Base-by-base conservation (phyloP, 2,888 invertebrate species). In the Morpho deidamia region DNA sequence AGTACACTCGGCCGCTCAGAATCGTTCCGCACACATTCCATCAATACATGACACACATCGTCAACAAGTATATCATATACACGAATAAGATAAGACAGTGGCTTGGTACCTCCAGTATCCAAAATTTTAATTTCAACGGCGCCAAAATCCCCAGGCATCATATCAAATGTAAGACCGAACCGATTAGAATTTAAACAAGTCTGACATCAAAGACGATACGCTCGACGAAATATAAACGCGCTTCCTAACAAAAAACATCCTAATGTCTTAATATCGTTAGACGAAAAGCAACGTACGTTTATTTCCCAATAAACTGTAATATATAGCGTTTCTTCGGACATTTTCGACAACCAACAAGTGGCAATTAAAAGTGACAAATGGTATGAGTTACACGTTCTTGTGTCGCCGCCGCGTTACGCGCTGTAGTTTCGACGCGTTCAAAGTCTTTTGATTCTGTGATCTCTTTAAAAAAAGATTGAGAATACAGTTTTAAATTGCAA, bases 311-410 rank as follows among this genome's bases (percentile, higher is more conserved):
- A 84, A 85, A 84, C 76, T 83, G 78, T 59, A 83, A 85, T 84
- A 86, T 87, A 86, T 74, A 67, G 74, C 72, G 73, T 74, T 74
- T 68, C 74, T 72, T 72, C 72, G 72, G 81, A 72, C 74, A 70
- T 74, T 77, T 84, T 83, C 78, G 83, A 84, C 83, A 81, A 71
- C 68, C 75, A 76, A 80, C 84, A 81, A 81, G 81, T 81, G 80
- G 85, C 86, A 88, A 89, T 89, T 89, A 88, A 83, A 89, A 87
- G 81, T 89, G 88, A 89, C 88, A 87, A 86, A 89, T 87, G 88
- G 77, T 79, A 75, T 78, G 80, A 81, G 76, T 78, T 80, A 78
- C 77, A 72, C 65, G 56, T 59, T 63, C 61, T 12, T 67, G 61
- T 76, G 76, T 76, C 70, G 72, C 60, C 68, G 68, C 59, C 59